A percentile compares a stretch with the other conserved stretches of the same genome.
Conservation (phyloP, 2,113 vertebrate species). For the Vanacampus margaritifer region DNA sequence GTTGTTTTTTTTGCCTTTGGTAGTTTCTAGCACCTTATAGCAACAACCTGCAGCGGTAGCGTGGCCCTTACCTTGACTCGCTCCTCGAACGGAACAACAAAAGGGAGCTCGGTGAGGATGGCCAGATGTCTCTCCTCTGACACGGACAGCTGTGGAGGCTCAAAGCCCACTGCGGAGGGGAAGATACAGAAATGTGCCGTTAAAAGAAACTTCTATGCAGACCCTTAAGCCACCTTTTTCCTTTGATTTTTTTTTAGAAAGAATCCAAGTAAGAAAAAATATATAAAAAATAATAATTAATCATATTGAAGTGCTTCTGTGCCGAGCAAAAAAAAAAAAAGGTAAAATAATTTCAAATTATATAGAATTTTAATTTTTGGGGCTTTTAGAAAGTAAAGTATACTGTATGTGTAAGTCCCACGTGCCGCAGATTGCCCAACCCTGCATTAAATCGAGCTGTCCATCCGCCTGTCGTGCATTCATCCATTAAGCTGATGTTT, state of each 20-base stretch:
- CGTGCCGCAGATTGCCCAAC: not conserved
- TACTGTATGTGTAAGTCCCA: not conserved
- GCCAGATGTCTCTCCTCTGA: slow-evolving; percentile 94
- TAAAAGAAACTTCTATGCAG: not conserved
- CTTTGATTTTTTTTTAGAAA: too few species aligned
- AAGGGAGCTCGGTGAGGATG: slow-evolving; percentile 94
- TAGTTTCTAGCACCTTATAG: too few species aligned
- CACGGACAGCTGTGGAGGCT: slow-evolving; percentile 91
- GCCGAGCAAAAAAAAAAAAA: too few species aligned
- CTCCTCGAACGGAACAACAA: slow-evolving; percentile 97
- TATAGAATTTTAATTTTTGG: too few species aligned
- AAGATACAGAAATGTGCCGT: slow-evolving; percentile 8
- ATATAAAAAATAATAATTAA: too few species aligned
- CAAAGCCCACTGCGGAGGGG: slow-evolving; percentile 81
- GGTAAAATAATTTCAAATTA: not conserved
- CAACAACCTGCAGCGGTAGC: not conserved
- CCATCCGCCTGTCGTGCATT: slow-evolving; percentile 39
- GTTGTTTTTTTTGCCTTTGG: not conserved
- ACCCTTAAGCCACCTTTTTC: not conserved
- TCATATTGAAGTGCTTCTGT: too few species aligned
- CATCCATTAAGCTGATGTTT: slow-evolving; percentile 72
- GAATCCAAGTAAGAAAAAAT: too few species aligned
- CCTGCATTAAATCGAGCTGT: slow-evolving; percentile 23
- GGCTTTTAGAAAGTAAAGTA: too few species aligned
- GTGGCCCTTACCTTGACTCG: slow-evolving; percentile 91